These are phyloP conservation scores for Lasius platythorax DNA, from an alignment of 2,888 invertebrate species.

Conservation along the genomic window DNA sequence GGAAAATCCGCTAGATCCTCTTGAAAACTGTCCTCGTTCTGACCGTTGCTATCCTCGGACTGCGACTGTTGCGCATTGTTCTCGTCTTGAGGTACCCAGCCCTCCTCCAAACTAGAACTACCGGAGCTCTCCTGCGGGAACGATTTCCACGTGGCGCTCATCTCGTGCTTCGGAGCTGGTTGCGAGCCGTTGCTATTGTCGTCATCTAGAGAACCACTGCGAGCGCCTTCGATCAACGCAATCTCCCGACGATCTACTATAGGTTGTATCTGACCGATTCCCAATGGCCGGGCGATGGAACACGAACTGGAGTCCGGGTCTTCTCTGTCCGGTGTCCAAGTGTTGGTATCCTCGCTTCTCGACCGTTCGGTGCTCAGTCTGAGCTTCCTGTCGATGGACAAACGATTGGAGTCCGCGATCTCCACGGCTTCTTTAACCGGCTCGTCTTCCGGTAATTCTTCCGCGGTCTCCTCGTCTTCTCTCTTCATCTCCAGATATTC, in stretches of 20 bases:
- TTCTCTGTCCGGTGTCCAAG: conserved; percentile 89
- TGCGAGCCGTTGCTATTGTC: conserved; percentile 78
- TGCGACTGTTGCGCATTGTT: conserved; percentile 80
- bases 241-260: conserved; percentile 84
- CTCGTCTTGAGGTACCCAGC: conserved; percentile 91
- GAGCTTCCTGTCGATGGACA: conserved; percentile 84
- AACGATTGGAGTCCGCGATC: conserved; percentile 69
- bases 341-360: conserved; percentile 92
- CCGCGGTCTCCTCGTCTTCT: conserved; percentile 88
- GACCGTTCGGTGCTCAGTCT: conserved; percentile 92
- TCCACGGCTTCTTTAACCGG: conserved; percentile 67
- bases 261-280: conserved; percentile 89
- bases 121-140: conserved; percentile 95
- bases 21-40: conserved; percentile 88
- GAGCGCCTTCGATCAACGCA: conserved; percentile 78
- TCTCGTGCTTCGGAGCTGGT: conserved; percentile 87
- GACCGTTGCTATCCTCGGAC: conserved; percentile 82
- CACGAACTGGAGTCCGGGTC: conserved; percentile 88
- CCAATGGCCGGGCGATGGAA: conserved; percentile 92
- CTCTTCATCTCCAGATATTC: conserved; percentile 90
- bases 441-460: conserved; percentile 85
- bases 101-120: conserved; percentile 95
- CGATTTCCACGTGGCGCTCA: conserved; percentile 93
- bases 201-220: conserved; percentile 80
- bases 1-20: conserved; percentile 93